Evolutionary conservation across 2,797 vertebrate species (phyloP).

Genomic region (Tarsius wallacei): DNA sequence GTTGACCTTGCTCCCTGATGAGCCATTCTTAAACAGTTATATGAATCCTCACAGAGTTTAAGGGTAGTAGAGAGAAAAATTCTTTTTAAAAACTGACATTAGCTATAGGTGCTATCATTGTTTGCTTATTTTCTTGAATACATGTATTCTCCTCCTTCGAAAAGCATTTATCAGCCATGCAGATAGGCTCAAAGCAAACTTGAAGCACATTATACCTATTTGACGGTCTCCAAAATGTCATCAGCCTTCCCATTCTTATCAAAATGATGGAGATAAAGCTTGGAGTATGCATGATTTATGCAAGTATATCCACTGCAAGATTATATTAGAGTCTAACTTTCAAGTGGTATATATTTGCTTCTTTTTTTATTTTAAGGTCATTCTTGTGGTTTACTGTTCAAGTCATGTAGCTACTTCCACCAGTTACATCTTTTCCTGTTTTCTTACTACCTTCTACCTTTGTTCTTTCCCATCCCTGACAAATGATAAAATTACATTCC

Average conservation of each 20-base stretch:
- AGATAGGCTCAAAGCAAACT: slow-evolving; percentile 23
- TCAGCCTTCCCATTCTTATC: background rate
- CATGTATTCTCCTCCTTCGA: background rate
- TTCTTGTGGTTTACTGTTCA: slow-evolving; percentile 37
- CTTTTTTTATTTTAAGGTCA: slow-evolving; percentile 19
- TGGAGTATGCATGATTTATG: background rate
- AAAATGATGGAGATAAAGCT: slow-evolving; percentile 16
- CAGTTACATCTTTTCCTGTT: background rate
- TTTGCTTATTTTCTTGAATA: slow-evolving; percentile 4
- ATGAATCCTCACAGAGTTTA: background rate
- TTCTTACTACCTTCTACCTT: background rate
- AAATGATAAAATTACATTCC: slow-evolving; percentile 50
- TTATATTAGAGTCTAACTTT: slow-evolving; percentile 10
- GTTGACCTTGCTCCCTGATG: background rate
- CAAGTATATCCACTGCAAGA: background rate
- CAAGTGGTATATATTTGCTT: background rate
- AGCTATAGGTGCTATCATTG: background rate
- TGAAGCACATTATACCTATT: background rate
- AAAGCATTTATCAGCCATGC: background rate
- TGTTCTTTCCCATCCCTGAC: background rate
- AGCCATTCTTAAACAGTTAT: slow-evolving; percentile 42
- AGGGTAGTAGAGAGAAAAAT: background rate
- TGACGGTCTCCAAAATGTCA: background rate
- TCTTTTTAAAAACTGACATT: background rate
- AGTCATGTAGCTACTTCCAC: slow-evolving; percentile 19